Conservation (phyloP, 2,797 vertebrate species). For the Otolemur crassicaudatus region DNA sequence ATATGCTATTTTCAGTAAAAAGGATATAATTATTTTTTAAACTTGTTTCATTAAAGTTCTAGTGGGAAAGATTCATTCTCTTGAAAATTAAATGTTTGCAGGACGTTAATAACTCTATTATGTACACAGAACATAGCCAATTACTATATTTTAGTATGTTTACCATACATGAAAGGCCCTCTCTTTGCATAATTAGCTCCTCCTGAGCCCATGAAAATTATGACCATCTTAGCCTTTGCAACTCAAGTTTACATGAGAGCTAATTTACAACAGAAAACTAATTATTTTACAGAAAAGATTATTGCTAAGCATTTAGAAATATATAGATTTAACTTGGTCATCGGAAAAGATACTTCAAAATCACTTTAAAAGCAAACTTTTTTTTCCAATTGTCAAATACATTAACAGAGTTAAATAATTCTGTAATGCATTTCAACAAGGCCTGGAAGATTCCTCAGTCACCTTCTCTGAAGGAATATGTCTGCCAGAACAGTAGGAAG, state of each 20-base stretch:
- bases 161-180: not conserved
- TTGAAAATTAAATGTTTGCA: slow-evolving; percentile 7
- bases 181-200: not conserved
- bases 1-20: not conserved
- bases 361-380: not conserved
- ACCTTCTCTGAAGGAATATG: not conserved
- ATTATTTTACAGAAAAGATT: not conserved
- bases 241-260: not conserved
- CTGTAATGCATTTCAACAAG: not conserved
- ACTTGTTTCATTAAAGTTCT: slow-evolving; percentile 28
- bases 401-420: not conserved
- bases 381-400: not conserved
- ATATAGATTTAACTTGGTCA: not conserved
- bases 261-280: not conserved
- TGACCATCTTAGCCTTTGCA: not conserved
- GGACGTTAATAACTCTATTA: not conserved
- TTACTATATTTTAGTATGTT: not conserved
- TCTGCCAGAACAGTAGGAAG: not conserved
- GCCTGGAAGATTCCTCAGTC: not conserved
- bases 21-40: not conserved
- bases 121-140: not conserved
- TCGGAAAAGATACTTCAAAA: not conserved
- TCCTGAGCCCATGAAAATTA: not conserved
- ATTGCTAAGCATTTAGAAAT: not conserved
- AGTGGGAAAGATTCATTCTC: not conserved